Evolutionary conservation across 1,140 invertebrate species (phyloP).

Genomic region (Anastrepha obliqua): DNA sequence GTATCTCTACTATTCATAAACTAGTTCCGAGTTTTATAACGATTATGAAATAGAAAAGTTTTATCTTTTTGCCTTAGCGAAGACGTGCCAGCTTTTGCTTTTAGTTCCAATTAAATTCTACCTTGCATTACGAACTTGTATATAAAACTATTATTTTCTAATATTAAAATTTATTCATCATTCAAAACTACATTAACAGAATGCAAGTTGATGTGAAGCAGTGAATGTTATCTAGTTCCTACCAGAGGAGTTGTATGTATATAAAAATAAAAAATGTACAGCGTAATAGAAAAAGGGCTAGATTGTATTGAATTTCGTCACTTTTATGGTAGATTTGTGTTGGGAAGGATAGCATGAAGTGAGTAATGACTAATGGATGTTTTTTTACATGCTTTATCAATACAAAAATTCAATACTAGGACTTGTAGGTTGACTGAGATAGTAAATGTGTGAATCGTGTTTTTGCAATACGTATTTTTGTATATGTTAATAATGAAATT

Average conservation of each 20-base stretch:
- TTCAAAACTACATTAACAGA: constrained; percentile 46
- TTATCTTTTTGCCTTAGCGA: not conserved
- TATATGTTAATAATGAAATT: not conserved
- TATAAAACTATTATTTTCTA: constrained; percentile 41
- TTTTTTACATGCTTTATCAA: not conserved
- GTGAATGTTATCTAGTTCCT: constrained; percentile 28
- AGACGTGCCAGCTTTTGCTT: constrained; percentile 4
- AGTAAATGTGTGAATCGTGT: not conserved
- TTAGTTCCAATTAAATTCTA: constrained; percentile 25
- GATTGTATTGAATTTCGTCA: constrained; percentile 43
- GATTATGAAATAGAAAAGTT: not conserved
- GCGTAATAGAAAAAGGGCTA: constrained; percentile 26
- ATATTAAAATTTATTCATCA: constrained; percentile 50
- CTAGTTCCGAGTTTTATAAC: too few relatives aligned
- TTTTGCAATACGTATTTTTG: not conserved
- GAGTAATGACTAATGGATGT: constrained; percentile 20
- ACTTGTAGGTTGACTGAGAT: constrained; percentile 22
- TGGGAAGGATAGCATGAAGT: not conserved
- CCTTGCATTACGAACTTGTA: not conserved
- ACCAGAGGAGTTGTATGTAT: constrained; percentile 46
- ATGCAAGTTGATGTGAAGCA: constrained; percentile 13
- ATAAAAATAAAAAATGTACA: constrained; percentile 37
- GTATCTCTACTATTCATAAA: too few relatives aligned
- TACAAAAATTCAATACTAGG: constrained; percentile 40
- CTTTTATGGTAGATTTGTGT: constrained; percentile 36